A percentile compares a stretch with the other conserved stretches of the same genome.
Evolutionary conservation across 2,797 vertebrate genomes (phyloP).

Genomic region (Acanthopagrus latus): DNA sequence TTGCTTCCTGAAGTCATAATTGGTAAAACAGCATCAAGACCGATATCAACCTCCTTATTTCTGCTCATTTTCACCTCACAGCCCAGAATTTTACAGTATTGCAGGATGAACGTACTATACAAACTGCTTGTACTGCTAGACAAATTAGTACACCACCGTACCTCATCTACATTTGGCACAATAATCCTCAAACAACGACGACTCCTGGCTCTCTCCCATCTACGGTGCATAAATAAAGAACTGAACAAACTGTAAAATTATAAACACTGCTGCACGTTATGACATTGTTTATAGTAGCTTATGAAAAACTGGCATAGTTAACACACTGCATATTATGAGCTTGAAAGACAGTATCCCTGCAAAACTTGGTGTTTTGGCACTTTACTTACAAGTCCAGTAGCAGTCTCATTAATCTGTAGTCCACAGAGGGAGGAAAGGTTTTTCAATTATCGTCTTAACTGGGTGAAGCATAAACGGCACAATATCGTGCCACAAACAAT

Average conservation of each 20-base stretch:
- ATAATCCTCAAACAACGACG: background rate
- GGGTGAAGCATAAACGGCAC: background rate
- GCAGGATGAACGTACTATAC: background rate
- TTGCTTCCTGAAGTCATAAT: background rate
- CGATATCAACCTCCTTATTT: background rate
- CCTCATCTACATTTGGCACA: constrained; percentile 1
- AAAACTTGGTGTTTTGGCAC: background rate
- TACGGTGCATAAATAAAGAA: constrained; percentile 11
- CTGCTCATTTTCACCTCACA: background rate
- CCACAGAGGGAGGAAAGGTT: background rate
- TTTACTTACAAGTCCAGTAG: background rate
- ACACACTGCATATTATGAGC: background rate
- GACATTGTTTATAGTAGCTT: constrained; percentile 17
- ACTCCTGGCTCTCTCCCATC: background rate
- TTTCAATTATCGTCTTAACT: background rate
- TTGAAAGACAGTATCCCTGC: background rate
- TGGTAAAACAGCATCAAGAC: background rate
- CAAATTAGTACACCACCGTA: background rate
- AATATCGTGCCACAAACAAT: background rate
- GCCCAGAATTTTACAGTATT: background rate
- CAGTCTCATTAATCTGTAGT: background rate
- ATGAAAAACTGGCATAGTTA: background rate
- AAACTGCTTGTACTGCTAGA: background rate
- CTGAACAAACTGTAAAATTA: background rate
- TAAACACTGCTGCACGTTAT: constrained; percentile 8